Percentiles rank a stretch among this genome's conserved stretches.
Conservation (phyloP, 2,888 invertebrate species). For the Sinohyriopsis cumingii region DNA sequence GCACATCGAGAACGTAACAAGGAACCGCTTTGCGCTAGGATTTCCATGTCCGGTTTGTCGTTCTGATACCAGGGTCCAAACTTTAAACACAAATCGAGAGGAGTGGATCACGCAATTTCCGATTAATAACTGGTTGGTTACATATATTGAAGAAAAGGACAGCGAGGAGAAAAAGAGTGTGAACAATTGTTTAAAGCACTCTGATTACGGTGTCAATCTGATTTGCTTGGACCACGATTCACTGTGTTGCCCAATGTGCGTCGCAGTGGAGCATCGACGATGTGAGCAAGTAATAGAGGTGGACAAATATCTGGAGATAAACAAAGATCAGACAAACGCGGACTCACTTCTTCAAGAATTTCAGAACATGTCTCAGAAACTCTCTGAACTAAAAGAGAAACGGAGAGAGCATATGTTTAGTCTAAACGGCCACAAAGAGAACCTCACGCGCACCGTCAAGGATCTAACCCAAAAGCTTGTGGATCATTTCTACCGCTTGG, state of each 20-base stretch:
- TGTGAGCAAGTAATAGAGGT: conserved; percentile 38
- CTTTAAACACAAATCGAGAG: conserved; percentile 17
- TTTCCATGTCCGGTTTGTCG: conserved; percentile 43
- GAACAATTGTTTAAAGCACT: conserved; percentile 17
- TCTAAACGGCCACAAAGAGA: no score
- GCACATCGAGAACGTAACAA: conserved; percentile 26
- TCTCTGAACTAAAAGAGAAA: no score
- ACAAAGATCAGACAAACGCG: no score
- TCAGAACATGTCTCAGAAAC: no score
- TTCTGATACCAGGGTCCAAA: conserved; percentile 24
- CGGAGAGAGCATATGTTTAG: no score
- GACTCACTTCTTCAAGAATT: no score
- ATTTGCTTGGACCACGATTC: conserved; percentile 36
- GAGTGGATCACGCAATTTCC: conserved; percentile 42
- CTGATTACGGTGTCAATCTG: conserved; percentile 22
- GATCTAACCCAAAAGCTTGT: no score
- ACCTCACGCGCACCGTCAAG: no score
- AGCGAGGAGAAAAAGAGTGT: conserved; percentile 1
- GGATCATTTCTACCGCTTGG: no score
- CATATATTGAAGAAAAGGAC: conserved; percentile 29
- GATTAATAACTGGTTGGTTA: conserved; percentile 36
- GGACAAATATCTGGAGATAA: conserved; percentile 8
- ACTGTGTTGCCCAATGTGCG: conserved; percentile 39
- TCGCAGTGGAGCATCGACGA: conserved; percentile 34
- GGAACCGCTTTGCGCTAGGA: conserved; percentile 10